phyloP scores from a whole-genome alignment of 2,888 invertebrate genomes.

The Osedax fenrisi region DNA sequence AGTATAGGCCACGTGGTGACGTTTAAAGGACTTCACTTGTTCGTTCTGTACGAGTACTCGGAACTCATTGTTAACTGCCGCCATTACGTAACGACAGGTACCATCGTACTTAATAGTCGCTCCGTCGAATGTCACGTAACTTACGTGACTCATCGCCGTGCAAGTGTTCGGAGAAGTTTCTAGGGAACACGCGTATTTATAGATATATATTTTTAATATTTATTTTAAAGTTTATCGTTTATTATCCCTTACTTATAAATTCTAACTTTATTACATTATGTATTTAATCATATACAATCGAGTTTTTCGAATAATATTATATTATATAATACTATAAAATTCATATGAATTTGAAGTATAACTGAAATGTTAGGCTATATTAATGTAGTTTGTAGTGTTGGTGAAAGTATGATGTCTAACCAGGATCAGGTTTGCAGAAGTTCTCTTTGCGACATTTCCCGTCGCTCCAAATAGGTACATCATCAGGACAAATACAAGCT shows the following conservation, averaged over 20 bases:
- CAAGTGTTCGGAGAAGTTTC: not conserved
- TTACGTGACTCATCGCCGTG: not conserved
- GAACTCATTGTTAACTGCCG: not conserved
- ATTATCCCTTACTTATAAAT: not conserved
- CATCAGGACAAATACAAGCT: not conserved
- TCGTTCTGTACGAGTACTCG: conserved; percentile 16
- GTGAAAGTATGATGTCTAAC: not conserved
- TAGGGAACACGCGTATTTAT: too few species aligned
- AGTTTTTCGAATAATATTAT: too few species aligned
- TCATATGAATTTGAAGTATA: too few species aligned
- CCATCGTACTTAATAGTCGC: not conserved
- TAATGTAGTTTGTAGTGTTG: too few species aligned
- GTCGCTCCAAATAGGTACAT: not conserved
- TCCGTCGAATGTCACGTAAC: conserved; percentile 4
- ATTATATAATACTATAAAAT: too few species aligned
- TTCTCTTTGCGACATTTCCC: not conserved
- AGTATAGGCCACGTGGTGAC: not conserved
- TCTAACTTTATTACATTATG: not conserved
- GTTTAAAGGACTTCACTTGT: not conserved
- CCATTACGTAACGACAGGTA: conserved; percentile 4
- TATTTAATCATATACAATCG: not conserved
- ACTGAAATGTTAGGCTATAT: too few species aligned
- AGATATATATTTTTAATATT: too few species aligned
- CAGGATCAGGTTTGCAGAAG: not conserved
- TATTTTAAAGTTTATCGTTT: too few species aligned